Evolutionary conservation across 2,113 vertebrate species (phyloP).

Genomic region (Gnathonemus echidnorhynchus): DNA sequence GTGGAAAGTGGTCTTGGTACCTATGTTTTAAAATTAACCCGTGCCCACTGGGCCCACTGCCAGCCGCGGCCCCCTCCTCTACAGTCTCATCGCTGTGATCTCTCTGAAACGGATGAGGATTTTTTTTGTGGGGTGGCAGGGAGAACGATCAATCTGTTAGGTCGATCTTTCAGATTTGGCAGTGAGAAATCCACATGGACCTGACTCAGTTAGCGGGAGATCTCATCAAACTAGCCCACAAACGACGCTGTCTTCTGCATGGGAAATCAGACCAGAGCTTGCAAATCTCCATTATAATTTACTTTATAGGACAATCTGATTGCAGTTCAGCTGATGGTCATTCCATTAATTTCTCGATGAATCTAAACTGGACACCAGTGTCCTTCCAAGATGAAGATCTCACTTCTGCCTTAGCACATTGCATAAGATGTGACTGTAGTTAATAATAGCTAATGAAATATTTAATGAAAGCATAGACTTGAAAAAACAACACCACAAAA

Average conservation of each 20-base stretch:
- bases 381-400: not conserved
- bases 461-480: not conserved
- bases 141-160: not conserved
- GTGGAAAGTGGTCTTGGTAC: not conserved
- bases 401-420: not conserved
- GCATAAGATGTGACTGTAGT: not conserved
- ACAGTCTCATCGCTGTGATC: not conserved
- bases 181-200: not conserved
- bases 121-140: not conserved
- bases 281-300: not conserved
- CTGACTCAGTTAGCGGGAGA: not conserved
- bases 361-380: not conserved
- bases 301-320: not conserved
- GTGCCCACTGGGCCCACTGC: not conserved
- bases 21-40: constrained; percentile 3
- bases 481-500: not conserved
- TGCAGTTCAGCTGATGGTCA: not conserved
- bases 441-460: not conserved
- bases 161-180: not conserved
- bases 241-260: not conserved
- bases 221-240: not conserved
- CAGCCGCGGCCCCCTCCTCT: not conserved
- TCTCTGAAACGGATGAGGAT: not conserved
- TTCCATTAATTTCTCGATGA: not conserved
- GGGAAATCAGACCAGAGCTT: not conserved